Base-by-base conservation (phyloP, 2,113 vertebrate species). In the Nycticebus coucang region DNA sequence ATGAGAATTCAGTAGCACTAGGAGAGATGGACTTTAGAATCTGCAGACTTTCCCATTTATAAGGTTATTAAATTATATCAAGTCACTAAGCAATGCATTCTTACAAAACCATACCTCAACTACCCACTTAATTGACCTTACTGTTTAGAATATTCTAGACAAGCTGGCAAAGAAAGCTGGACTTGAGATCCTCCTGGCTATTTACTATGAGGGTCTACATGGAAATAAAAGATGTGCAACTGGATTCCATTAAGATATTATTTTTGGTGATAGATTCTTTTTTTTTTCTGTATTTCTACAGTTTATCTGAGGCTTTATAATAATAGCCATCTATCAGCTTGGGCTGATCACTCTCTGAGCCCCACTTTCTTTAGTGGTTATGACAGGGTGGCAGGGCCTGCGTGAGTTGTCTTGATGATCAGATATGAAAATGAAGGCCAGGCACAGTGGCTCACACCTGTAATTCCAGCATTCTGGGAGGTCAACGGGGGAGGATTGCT, bases 231-330 rank as follows among this genome's bases (percentile, higher is more conserved):
- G 22, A 74, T 30, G 10, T 69, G 9, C 45, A 66, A 60, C 12
- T 72, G 3, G 41, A 85, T 90, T 83, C 18, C 68, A 62, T 12
- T 89, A 74, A 68, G 62, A n/a, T 84, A 62, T 12, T 55, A 17
- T 18, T 89, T 96, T 80, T 17, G 11, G 55, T 84, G 35, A 68
- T 68, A 62, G 28, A 68, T 35, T 88, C 66, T 93, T 53, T 68
- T 28, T 83, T 92, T 94, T 37, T 64, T 30, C 12, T 77, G 0
- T 66, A 77, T 90, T 93, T n/a, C 62, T 92, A 69, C 3, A 91
- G 33, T 81, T 50, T 84, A 91, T 71, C 87, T 79, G 53, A 80
- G 18, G 83, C 85, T 94, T 83, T 35, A n/a, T 66, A 77, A 91
- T 41, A 88, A 62, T 37, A 55, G 28, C 68, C 74, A 74, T 35